phyloP scores from a whole-genome alignment of 2,888 invertebrate genomes.

The Coenonympha arcania region DNA sequence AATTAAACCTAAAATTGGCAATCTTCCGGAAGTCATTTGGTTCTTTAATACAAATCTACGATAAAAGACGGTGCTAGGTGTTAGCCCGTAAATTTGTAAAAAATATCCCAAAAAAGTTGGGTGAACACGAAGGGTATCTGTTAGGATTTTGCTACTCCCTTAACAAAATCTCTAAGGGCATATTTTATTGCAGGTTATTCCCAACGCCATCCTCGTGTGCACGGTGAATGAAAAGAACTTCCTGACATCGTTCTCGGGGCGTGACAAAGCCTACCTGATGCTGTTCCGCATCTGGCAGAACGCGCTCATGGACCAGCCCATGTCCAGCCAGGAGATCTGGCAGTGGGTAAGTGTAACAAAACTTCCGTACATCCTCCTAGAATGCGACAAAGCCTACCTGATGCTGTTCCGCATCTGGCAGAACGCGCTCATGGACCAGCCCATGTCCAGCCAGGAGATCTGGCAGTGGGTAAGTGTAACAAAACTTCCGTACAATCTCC shows the following conservation, averaged over 20 bases:
- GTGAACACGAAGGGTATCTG: no score
- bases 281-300: constrained; percentile 97
- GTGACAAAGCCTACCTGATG: constrained; percentile 96
- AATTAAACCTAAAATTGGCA: no score
- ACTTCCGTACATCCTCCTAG: constrained; percentile 95
- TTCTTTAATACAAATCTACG: no score
- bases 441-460: constrained; percentile 85
- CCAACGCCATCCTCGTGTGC: constrained; percentile 93
- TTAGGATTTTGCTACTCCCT: no score
- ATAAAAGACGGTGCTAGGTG: no score
- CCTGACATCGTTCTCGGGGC: constrained; percentile 93
- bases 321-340: constrained; percentile 89
- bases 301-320: constrained; percentile 91
- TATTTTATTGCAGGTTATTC: constrained; percentile 81
- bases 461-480: constrained; percentile 92
- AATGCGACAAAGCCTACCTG: constrained; percentile 94
- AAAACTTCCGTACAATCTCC: constrained; percentile 95
- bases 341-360: constrained; percentile 88
- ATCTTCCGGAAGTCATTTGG: no score
- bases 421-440: constrained; percentile 93
- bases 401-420: constrained; percentile 98
- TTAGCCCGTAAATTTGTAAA: no score
- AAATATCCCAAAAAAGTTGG: no score
- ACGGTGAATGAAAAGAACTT: constrained; percentile 90
- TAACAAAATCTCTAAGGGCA: not conserved